These are phyloP conservation scores for Periparus ater DNA, from an alignment of 2,797 vertebrate genomes.

Conservation along the genomic window DNA sequence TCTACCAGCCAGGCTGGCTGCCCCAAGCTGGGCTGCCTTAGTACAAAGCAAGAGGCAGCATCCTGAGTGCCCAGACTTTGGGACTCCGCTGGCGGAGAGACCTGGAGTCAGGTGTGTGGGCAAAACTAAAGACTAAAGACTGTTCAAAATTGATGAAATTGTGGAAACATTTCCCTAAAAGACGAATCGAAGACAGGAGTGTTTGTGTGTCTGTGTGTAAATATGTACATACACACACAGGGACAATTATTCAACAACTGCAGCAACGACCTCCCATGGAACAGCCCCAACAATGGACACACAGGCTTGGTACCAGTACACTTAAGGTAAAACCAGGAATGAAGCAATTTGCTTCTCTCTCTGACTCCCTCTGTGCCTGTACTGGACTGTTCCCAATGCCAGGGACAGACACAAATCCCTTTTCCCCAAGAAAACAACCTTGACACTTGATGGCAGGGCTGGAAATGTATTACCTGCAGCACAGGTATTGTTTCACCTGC, in stretches of 20 bases:
- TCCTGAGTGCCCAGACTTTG: rapidly evolving
- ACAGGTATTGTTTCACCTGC: background rate
- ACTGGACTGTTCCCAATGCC: rapidly evolving
- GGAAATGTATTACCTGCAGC: rapidly evolving
- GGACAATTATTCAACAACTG: background rate
- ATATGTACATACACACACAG: background rate
- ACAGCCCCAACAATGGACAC: background rate
- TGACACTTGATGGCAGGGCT: background rate
- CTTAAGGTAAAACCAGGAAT: background rate
- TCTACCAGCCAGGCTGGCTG: rapidly evolving
- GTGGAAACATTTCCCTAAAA: background rate
- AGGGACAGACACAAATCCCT: background rate
- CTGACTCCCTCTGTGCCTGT: rapidly evolving
- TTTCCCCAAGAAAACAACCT: background rate
- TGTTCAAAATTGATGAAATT: background rate
- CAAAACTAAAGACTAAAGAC: rapidly evolving
- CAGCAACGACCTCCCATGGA: background rate
- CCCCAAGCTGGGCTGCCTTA: rapidly evolving
- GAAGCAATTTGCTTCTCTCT: background rate
- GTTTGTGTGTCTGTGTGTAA: background rate
- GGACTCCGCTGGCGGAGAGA: background rate
- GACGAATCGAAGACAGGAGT: rapidly evolving
- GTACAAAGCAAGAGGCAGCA: background rate
- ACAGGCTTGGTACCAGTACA: background rate
- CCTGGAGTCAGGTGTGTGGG: background rate